Evolutionary conservation across 2,888 invertebrate species (phyloP).

Genomic region (Cataglyphis livida): DNA sequence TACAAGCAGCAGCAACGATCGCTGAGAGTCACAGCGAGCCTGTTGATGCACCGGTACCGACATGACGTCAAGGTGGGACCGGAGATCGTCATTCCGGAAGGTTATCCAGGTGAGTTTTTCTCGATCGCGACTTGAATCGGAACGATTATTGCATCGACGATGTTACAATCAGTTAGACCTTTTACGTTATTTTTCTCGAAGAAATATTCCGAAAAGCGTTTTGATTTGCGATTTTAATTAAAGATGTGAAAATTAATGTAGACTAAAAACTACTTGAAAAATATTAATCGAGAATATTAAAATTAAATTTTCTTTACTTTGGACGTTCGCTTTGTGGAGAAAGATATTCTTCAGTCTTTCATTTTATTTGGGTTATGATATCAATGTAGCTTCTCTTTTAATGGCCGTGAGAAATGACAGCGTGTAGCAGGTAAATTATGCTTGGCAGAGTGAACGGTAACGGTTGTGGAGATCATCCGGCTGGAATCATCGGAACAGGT

Average conservation of each 20-base stretch:
- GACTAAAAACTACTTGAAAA: not conserved
- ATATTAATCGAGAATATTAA: not conserved
- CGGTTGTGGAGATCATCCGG: slow-evolving; percentile 71
- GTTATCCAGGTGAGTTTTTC: slow-evolving; percentile 85
- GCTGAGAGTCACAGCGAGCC: slow-evolving; percentile 81
- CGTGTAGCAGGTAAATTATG: slow-evolving; percentile 68
- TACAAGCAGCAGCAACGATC: slow-evolving; percentile 83
- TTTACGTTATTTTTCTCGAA: not conserved
- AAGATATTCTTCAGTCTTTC: not conserved
- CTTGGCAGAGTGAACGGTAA: slow-evolving; percentile 70
- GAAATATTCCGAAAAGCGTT: not conserved
- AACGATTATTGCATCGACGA: not conserved
- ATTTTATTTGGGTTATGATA: slow-evolving; percentile 30
- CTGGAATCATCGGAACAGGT: slow-evolving; percentile 70
- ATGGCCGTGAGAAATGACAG: slow-evolving; percentile 60
- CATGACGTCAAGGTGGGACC: slow-evolving; percentile 86
- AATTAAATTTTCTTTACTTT: not conserved
- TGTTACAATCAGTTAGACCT: not conserved
- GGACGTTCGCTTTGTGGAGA: not conserved
- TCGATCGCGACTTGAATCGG: not conserved
- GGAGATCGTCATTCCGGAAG: slow-evolving; percentile 86
- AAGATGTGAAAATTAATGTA: not conserved
- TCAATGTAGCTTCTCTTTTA: slow-evolving; percentile 51
- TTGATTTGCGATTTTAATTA: not conserved
- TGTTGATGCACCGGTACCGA: slow-evolving; percentile 86